phyloP scores from a whole-genome alignment of 2,888 invertebrate genomes.

The Norana najaformis region DNA sequence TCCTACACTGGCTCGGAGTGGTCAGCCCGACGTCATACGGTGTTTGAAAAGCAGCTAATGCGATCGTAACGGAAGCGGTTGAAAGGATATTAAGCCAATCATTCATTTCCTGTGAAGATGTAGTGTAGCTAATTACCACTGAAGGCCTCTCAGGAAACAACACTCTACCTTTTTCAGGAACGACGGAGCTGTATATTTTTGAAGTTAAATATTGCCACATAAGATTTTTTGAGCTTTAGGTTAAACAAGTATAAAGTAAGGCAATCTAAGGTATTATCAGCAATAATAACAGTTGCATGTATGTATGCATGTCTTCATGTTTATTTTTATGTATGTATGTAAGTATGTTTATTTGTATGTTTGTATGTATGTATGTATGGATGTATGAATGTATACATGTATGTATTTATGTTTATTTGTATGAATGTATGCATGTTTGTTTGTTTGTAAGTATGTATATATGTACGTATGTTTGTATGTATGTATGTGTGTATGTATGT shows the following conservation, averaged over 20 bases:
- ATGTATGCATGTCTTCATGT: neutral
- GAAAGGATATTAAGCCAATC: neutral
- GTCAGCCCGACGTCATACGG: neutral
- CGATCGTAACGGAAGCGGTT: too few species aligned
- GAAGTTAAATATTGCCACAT: neutral
- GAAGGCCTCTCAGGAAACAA: neutral
- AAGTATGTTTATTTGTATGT: slow-evolving; percentile 27
- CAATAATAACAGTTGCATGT: too few species aligned
- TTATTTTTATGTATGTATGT: neutral
- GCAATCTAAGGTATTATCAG: too few species aligned
- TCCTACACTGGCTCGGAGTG: too few species aligned
- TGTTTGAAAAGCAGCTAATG: neutral
- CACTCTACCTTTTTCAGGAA: neutral
- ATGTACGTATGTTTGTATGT: slow-evolving; percentile 25
- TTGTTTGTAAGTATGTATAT: slow-evolving; percentile 16
- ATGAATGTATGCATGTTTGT: slow-evolving; percentile 20
- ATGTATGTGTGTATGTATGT: too few species aligned
- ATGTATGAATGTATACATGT: slow-evolving; percentile 26
- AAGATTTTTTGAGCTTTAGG: too few species aligned
- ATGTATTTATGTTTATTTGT: slow-evolving; percentile 26
- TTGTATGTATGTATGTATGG: slow-evolving; percentile 23
- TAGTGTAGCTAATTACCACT: neutral
- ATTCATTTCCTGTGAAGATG: neutral
- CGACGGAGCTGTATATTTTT: neutral
- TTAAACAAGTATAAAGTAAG: too few species aligned